Conservation (phyloP, 2,797 vertebrate species). For the Anomalospiza imberbis region DNA sequence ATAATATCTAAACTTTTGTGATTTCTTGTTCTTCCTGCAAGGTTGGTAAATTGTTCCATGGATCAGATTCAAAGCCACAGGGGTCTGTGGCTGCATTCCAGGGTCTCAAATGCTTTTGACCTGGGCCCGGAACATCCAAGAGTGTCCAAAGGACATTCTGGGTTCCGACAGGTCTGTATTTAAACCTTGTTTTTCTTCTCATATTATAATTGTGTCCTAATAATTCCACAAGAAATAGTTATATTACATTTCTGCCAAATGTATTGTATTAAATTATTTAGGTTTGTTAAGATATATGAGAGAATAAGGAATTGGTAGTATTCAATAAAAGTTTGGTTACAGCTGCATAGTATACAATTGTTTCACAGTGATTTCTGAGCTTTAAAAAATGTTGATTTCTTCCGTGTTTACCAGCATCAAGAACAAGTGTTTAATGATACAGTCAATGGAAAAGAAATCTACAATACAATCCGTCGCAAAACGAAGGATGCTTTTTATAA, state of each 20-base stretch:
- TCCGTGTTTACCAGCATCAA: conserved; percentile 81
- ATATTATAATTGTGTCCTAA: not conserved
- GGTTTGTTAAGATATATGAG: not conserved
- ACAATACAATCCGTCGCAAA: conserved; percentile 86
- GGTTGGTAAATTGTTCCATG: too few species aligned
- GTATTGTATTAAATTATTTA: not conserved
- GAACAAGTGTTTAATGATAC: conserved; percentile 83
- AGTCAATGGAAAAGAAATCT: not conserved
- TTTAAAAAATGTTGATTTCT: conserved; percentile 24
- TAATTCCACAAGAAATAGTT: not conserved
- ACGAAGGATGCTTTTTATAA: conserved; percentile 99
- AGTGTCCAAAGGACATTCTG: too few species aligned
- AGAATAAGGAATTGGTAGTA: not conserved
- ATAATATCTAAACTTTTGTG: too few species aligned
- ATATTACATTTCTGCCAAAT: not conserved
- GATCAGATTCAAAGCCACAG: too few species aligned
- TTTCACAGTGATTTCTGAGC: not conserved
- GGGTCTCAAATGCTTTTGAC: too few species aligned
- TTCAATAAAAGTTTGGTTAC: not conserved
- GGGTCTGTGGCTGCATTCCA: too few species aligned
- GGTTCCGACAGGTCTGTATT: too few species aligned
- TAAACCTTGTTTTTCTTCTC: not conserved
- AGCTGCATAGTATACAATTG: not conserved
- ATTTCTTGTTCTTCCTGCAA: too few species aligned
- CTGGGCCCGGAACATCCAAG: too few species aligned